Percentiles rank a stretch among this genome's conserved stretches.
Evolutionary conservation across 1,140 invertebrate genomes (phyloP).

Genomic region (Pachypeltis micranthus): DNA sequence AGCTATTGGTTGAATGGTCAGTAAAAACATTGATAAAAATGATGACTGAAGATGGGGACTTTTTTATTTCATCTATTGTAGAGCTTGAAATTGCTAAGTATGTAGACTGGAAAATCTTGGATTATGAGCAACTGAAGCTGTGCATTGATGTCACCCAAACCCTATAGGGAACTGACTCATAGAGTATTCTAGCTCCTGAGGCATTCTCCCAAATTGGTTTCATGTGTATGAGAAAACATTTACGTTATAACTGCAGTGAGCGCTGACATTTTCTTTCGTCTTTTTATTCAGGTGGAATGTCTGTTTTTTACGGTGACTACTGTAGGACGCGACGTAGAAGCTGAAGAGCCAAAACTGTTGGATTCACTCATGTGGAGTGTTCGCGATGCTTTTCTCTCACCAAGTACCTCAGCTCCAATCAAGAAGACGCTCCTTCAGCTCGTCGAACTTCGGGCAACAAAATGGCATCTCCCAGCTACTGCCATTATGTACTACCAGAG

Average conservation of each 20-base stretch:
- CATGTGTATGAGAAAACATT: too few relatives aligned
- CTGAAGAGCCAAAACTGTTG: slow-evolving; percentile 63
- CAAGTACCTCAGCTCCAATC: slow-evolving; percentile 48
- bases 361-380: slow-evolving; percentile 61
- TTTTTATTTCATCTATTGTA: too few relatives aligned
- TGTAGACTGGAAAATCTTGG: too few relatives aligned
- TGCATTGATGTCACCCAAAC: too few relatives aligned
- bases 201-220: too few relatives aligned
- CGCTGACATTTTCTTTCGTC: too few relatives aligned
- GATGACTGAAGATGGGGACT: too few relatives aligned
- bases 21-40: too few relatives aligned
- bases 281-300: slow-evolving; percentile 59
- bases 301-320: slow-evolving; percentile 76
- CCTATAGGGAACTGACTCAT: neutral
- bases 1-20: too few relatives aligned
- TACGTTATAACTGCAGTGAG: too few relatives aligned
- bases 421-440: slow-evolving; percentile 73
- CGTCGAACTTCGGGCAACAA: slow-evolving; percentile 74
- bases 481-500: slow-evolving; percentile 77
- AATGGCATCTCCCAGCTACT: slow-evolving; percentile 76
- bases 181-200: neutral
- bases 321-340: slow-evolving; percentile 71
- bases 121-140: too few relatives aligned
- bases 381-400: slow-evolving; percentile 70
- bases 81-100: too few relatives aligned